Conservation (phyloP, 2,888 invertebrate genomes). For the Pristionchus maxplancki region DNA sequence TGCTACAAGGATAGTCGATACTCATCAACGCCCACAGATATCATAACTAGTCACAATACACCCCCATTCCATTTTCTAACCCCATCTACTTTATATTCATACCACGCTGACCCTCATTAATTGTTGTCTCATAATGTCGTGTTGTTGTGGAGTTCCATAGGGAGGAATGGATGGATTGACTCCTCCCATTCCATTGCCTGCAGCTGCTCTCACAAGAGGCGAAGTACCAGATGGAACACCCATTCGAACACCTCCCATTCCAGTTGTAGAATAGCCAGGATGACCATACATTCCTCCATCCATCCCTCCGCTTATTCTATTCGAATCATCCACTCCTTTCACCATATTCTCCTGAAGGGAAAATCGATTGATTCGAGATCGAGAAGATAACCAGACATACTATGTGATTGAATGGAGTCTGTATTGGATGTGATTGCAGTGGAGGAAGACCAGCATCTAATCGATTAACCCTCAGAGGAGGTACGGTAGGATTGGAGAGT, state of each 20-base stretch:
- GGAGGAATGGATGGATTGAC: constrained; percentile 15
- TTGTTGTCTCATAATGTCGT: constrained; percentile 1
- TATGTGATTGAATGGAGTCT: constrained; percentile 31
- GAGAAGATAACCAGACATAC: neutral
- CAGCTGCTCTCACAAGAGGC: neutral
- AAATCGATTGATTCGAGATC: neutral
- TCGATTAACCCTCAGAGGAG: constrained; percentile 21
- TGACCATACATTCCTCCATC: neutral
- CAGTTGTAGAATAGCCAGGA: neutral
- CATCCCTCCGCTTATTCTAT: neutral
- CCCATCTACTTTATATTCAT: neutral
- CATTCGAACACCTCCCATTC: too few relatives aligned
- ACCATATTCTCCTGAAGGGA: neutral
- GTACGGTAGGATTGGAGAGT: constrained; percentile 24
- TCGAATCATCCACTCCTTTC: neutral
- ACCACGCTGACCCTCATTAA: neutral
- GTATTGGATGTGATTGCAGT: neutral
- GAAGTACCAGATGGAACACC: neutral
- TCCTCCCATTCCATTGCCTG: neutral
- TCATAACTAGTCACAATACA: neutral
- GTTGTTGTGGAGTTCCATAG: neutral
- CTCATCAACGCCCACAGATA: neutral
- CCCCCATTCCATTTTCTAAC: too few relatives aligned
- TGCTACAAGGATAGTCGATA: neutral
- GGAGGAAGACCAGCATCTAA: constrained; percentile 20